Evolutionary conservation across 2,888 invertebrate species (phyloP).

Genomic region (Alloplasta piceator): DNA sequence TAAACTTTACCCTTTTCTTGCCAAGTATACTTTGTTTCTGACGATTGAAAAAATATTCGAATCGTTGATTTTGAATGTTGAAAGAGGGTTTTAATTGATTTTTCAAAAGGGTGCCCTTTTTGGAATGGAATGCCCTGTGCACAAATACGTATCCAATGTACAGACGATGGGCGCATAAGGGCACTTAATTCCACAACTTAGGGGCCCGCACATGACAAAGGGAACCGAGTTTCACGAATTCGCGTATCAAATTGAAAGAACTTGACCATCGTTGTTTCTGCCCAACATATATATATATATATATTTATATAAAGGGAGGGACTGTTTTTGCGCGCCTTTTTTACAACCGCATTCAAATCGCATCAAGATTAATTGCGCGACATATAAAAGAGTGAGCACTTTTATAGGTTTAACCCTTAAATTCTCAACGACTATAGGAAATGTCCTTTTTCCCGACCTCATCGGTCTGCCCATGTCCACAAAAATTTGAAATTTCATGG

Average conservation of each 20-base stretch:
- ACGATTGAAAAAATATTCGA: too few relatives aligned
- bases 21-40: too few relatives aligned
- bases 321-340: constrained; percentile 16
- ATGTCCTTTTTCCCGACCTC: too few relatives aligned
- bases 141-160: not conserved
- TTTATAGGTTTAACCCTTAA: not conserved
- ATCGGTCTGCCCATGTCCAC: too few relatives aligned
- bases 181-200: constrained; percentile 53
- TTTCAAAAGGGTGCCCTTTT: too few relatives aligned
- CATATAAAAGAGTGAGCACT: not conserved
- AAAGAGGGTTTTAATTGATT: too few relatives aligned
- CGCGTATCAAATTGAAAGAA: constrained; percentile 60
- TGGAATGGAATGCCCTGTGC: too few relatives aligned
- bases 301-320: not conserved
- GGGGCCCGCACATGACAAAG: constrained; percentile 56
- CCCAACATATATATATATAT: not conserved
- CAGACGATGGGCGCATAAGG: constrained; percentile 29
- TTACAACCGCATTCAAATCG: constrained; percentile 36
- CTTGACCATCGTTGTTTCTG: constrained; percentile 34
- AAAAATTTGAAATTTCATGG: too few relatives aligned
- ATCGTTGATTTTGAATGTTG: too few relatives aligned
- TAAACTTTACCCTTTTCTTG: too few relatives aligned
- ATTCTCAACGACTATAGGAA: too few relatives aligned
- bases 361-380: constrained; percentile 41
- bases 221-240: constrained; percentile 61